Percentiles rank a stretch among this genome's conserved stretches.
Conservation (phyloP, 2,888 invertebrate genomes). For the Caprella mutica region DNA sequence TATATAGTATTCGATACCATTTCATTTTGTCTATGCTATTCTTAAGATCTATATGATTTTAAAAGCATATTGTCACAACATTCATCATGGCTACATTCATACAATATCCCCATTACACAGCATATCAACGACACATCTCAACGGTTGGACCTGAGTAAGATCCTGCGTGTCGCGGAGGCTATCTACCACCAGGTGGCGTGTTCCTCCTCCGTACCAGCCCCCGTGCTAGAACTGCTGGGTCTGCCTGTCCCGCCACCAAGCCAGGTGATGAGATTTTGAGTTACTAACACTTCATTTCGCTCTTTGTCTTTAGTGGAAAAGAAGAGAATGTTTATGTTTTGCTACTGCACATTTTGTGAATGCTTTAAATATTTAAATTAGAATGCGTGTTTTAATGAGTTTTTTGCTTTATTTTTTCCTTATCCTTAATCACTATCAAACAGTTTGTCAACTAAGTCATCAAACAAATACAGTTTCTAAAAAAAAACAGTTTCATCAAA, state of each 20-base stretch:
- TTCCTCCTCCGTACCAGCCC: conserved; percentile 55
- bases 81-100: too few species aligned
- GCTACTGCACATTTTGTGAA: neutral
- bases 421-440: neutral
- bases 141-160: conserved; percentile 67
- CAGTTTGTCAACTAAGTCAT: too few species aligned
- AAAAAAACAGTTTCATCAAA: too few species aligned
- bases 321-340: too few species aligned
- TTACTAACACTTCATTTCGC: neutral
- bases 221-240: conserved; percentile 60
- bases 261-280: conserved; percentile 8
- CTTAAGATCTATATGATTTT: too few species aligned
- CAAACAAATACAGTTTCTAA: too few species aligned
- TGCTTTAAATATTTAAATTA: neutral
- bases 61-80: too few species aligned
- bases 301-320: too few species aligned
- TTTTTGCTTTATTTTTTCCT: neutral
- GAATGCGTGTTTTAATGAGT: neutral
- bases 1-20: too few species aligned
- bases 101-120: too few species aligned
- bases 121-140: conserved; percentile 91
- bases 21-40: too few species aligned
- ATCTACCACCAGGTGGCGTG: conserved; percentile 77
- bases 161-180: conserved; percentile 76
- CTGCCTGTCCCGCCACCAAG: conserved; percentile 38